Conservation (phyloP, 2,888 invertebrate species). For the Mycalesis mineus region DNA sequence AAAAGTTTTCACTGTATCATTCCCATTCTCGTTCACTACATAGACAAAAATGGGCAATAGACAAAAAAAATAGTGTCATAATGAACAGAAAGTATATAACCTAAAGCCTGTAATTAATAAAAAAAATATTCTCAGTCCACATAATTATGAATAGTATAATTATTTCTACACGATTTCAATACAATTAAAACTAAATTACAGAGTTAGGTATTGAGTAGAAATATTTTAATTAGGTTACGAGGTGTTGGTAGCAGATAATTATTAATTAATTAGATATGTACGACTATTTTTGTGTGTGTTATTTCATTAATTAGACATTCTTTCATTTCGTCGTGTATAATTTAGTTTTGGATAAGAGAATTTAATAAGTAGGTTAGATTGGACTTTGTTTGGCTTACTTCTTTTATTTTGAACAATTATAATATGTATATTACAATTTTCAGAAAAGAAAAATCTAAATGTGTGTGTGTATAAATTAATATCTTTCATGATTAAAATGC, state of each 20-base stretch:
- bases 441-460: too few relatives aligned
- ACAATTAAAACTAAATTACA: neutral
- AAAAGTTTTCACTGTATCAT: too few relatives aligned
- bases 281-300: neutral
- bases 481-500: too few relatives aligned
- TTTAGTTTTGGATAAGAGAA: neutral
- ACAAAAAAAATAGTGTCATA: too few relatives aligned
- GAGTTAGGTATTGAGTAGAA: neutral
- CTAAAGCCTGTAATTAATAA: neutral
- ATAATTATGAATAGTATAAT: neutral
- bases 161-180: neutral
- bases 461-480: too few relatives aligned
- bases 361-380: neutral
- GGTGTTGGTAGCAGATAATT: neutral
- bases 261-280: neutral
- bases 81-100: neutral
- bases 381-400: too few relatives aligned
- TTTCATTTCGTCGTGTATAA: neutral
- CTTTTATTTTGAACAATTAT: too few relatives aligned
- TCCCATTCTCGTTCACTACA: too few relatives aligned
- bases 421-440: too few relatives aligned
- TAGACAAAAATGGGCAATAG: too few relatives aligned
- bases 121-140: neutral
- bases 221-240: conserved; percentile 1
- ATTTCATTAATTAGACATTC: neutral